These are phyloP conservation scores for Troides oblongomaculatus DNA, from an alignment of 2,888 invertebrate genomes.

Conservation along the genomic window DNA sequence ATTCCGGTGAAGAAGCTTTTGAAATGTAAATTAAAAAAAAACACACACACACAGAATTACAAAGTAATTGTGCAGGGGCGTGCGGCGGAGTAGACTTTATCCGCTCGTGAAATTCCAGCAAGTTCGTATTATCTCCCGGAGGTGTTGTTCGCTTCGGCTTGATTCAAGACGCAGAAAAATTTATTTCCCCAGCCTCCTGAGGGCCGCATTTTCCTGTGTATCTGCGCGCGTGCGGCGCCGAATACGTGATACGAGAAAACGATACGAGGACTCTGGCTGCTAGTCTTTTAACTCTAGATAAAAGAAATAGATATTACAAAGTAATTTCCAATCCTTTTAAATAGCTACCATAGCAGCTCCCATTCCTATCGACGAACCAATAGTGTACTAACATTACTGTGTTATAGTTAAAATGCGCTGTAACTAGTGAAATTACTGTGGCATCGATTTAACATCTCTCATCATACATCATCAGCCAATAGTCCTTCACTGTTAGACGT, in stretches of 20 bases:
- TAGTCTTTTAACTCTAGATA: background rate
- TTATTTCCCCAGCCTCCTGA: background rate
- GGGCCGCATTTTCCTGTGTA: background rate
- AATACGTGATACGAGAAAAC: conserved; percentile 1
- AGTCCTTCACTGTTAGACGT: too few relatives aligned
- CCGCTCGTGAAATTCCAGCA: conserved; percentile 4
- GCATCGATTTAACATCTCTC: too few relatives aligned
- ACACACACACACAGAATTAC: background rate
- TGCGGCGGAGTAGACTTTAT: conserved; percentile 1
- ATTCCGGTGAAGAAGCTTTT: too few relatives aligned
- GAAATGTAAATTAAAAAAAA: too few relatives aligned
- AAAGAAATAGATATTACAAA: too few relatives aligned
- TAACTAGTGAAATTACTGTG: too few relatives aligned
- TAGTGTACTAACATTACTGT: too few relatives aligned
- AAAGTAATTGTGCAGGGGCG: background rate
- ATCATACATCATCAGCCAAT: too few relatives aligned
- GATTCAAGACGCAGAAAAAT: conserved; percentile 16
- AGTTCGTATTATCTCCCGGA: conserved; percentile 7
- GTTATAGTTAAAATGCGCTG: too few relatives aligned
- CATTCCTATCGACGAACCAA: too few relatives aligned
- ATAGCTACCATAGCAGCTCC: too few relatives aligned
- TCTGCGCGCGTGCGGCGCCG: background rate
- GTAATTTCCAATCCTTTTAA: too few relatives aligned
- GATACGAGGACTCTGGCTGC: background rate
- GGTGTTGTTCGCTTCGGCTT: conserved; percentile 17